Evolutionary conservation across 2,797 vertebrate genomes (phyloP), one percentile per base, ranked within the genome.

Genomic region (Cheirogaleus major): DNA sequence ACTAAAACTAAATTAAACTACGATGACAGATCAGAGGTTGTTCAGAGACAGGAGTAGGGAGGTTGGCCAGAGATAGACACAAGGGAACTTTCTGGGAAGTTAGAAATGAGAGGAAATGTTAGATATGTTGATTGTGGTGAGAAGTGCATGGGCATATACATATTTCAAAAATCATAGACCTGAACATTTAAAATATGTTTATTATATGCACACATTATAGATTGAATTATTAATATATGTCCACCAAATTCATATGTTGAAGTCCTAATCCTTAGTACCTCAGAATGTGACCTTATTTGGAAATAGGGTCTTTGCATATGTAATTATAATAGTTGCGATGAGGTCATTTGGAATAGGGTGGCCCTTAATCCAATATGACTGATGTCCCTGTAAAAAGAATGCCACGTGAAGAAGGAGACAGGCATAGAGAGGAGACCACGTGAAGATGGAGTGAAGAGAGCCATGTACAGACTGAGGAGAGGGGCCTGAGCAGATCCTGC

Each of bases 341-440:
- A 48, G 13, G 20, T 61, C 43, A 48, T 35, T 13, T 18, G 30
- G 69, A 43, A 14, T 27, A 43, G 7, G 32, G 4, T 67, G 61
- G 20, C 11, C 43, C 20, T 5, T 43, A n/a, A 76, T 35, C n/a
- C 48, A 55, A 23, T 35, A 17, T n/a, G 3, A 32, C 30, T 32
- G 27, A 23, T 32, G 57, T 2, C 15, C 17, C 4, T 3, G 32
- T 20, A 18, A 25, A 61, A 43, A 81, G 17, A 81, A 13, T 12
- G 18, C 9, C 25, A 11, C 0, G 1, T 81, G 79, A 59, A 30
- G 25, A 32, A 14, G 50, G 10, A 52, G 25, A 32, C 12, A 14
- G 3, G 14, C 15, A 25, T 22, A 23, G 38, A n/a, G 12, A 57
- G 69, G 72, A 23, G 30, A 41, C 7, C 8, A 57, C 12, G 22